Conservation (phyloP, 2,888 invertebrate genomes). For the Aphidius colemani region DNA sequence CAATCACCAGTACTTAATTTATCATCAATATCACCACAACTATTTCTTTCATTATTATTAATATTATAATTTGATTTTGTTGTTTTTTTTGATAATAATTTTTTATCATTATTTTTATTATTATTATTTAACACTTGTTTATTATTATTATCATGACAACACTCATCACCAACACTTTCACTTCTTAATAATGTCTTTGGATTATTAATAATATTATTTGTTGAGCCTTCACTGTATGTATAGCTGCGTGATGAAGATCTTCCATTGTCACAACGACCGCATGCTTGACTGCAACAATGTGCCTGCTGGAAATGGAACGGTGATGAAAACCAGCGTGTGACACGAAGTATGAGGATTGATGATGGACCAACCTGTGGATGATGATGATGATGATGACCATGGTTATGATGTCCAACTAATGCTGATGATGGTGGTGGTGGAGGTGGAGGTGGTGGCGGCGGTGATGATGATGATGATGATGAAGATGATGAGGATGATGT, state of each 20-base stretch:
- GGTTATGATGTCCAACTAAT: conserved; percentile 7
- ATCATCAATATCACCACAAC: conserved; percentile 20
- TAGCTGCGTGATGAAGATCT: conserved; percentile 44
- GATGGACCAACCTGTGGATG: conserved; percentile 9
- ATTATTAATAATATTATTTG: conserved; percentile 28
- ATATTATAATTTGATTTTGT: conserved; percentile 20
- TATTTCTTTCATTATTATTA: conserved; percentile 18
- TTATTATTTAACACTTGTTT: conserved; percentile 9
- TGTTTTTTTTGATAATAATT: conserved; percentile 13
- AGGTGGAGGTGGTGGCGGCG: background rate
- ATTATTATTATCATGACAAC: conserved; percentile 32
- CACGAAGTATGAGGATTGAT: background rate
- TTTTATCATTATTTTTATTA: conserved; percentile 21
- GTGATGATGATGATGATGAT: conserved; percentile 5
- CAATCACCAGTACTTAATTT: conserved; percentile 12
- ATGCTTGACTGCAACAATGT: conserved; percentile 13
- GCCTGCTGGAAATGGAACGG: background rate
- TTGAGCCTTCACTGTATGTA: conserved; percentile 40
- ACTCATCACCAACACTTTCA: conserved; percentile 55
- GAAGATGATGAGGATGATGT: background rate
- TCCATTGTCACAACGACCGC: conserved; percentile 39
- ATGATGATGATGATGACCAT: conserved; percentile 7
- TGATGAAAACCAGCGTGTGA: conserved; percentile 10
- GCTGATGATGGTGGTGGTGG: background rate
- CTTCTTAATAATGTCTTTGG: conserved; percentile 44